Evolutionary conservation across 1,140 invertebrate genomes (phyloP), one percentile per base, ranked within the genome.

Genomic region (Leptopilina clavipes): DNA sequence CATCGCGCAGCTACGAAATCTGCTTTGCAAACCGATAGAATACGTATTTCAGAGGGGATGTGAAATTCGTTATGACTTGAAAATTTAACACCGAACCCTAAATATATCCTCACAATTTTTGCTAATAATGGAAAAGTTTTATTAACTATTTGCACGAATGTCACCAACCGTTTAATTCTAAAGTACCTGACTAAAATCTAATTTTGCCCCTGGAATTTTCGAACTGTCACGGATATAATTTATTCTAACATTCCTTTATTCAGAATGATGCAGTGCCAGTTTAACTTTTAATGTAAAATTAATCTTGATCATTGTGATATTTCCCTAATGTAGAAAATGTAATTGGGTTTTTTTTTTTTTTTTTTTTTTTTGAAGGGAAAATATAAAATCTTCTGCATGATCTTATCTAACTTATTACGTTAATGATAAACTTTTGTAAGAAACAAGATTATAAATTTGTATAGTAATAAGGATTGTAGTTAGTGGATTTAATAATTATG

Each of bases 1-100:
- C 82, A 84, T 87, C 83, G 88, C 87, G 83, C 87, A 86, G 82
- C 85, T 81, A 84, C 83, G 81, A 84, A 81, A 84, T 77, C 78
- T 75, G 79, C 83, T 88, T 31, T 87, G 84, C 88, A 86, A 85
- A 86, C 71, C 77, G 76, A 72, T 59, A 72, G 76, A 81, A 75
- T 76, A 40, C 48, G 72, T 52, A 19, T 59, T 72, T 44, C 79
- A 76, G 78, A 76, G 83, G 84, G 86, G 84, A 83, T 81, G 72
- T 74, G 74, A 84, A 80, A 79, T 70, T 81, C 71, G 78, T 75
- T 44, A 82, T 74, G 54, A 10, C 17, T 56, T 56, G 11, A 56
- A 65, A 65, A 65, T 31, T 31, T 65, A 25, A 31, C 59, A 65
- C 79, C 82, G 78, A 79, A 81, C 70, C 31, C 78, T 82, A 80